Evolutionary conservation across 2,113 vertebrate genomes (phyloP).

Genomic region (rat (Rattus norvegicus)): GRCr8 NC_086027.1:43824001-43824500

Average conservation of each 20-base stretch:
- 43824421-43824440: not conserved
- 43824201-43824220: not conserved
- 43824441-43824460: not conserved
- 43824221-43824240: not conserved
- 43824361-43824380: not conserved
- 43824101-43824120: not conserved
- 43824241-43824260: not conserved
- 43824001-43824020: not conserved
- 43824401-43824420: not conserved
- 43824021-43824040: not conserved
- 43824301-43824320: not conserved
- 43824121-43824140: accelerated
- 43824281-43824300: not conserved
- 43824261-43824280: not conserved
- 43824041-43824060: too few species aligned
- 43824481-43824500: not conserved
- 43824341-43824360: not conserved
- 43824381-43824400: not conserved
- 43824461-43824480: too few species aligned
- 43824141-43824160: not conserved
- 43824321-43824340: not conserved
- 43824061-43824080: not conserved
- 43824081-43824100: not conserved
- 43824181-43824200: not conserved
- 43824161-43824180: not conserved